Evolutionary conservation across 2,888 invertebrate genomes (phyloP).

Genomic region (Hemithea aestivaria): DNA sequence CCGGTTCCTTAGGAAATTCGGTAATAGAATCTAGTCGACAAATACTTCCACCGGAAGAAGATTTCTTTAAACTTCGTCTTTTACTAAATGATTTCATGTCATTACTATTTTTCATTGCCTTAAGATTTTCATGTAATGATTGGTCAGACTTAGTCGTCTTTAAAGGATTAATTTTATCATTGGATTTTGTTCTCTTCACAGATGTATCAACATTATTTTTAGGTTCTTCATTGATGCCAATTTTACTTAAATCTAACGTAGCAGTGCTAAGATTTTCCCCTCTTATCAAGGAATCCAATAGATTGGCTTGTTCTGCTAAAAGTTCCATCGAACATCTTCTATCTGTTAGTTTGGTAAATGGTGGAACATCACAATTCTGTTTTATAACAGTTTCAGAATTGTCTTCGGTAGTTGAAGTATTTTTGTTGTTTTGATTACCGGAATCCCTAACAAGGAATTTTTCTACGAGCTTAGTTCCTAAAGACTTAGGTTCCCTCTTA

Average conservation of each 20-base stretch:
- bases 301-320: conserved; percentile 75
- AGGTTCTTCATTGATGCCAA: conserved; percentile 44
- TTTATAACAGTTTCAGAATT: conserved; percentile 26
- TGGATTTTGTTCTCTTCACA: conserved; percentile 37
- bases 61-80: conserved; percentile 63
- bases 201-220: conserved; percentile 27
- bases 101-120: conserved; percentile 39
- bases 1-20: conserved; percentile 57
- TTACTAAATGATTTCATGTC: conserved; percentile 36
- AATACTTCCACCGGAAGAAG: conserved; percentile 63
- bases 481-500: conserved; percentile 81
- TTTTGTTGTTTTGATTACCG: conserved; percentile 45
- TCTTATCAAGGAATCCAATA: conserved; percentile 74
- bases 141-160: conserved; percentile 71
- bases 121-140: conserved; percentile 58
- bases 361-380: conserved; percentile 15
- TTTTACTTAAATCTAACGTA: conserved; percentile 66
- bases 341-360: conserved; percentile 49
- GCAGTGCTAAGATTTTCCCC: conserved; percentile 73
- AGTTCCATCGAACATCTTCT: conserved; percentile 79
- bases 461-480: conserved; percentile 87
- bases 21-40: conserved; percentile 68
- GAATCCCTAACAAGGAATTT: conserved; percentile 84
- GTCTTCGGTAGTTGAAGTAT: conserved; percentile 18
- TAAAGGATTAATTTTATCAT: conserved; percentile 42